Percentiles rank a stretch among this genome's conserved stretches.
Conservation (phyloP, 2,113 vertebrate species). For the Jacana jacana region DNA sequence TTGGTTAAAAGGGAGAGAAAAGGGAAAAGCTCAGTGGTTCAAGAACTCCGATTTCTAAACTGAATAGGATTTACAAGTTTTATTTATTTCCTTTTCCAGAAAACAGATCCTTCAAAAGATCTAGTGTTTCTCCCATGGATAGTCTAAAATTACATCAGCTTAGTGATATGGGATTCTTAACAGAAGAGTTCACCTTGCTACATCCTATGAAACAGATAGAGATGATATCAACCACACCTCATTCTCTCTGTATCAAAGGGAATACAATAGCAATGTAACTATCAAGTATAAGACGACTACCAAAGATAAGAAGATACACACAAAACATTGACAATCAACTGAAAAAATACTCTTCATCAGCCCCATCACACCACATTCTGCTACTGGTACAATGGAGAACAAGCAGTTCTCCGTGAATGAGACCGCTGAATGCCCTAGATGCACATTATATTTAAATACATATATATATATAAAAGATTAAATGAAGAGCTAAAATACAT, state of each 20-base stretch:
- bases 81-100: not conserved
- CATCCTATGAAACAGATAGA: fast-evolving
- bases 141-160: not conserved
- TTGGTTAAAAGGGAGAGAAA: not conserved
- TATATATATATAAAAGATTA: not conserved
- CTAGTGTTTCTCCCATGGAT: not conserved
- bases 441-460: not conserved
- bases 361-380: not conserved
- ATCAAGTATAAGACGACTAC: not conserved
- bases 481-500: not conserved
- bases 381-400: fast-evolving
- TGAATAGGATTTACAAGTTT: not conserved
- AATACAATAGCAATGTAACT: not conserved
- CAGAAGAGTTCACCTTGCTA: not conserved
- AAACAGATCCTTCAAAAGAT: not conserved
- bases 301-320: not conserved
- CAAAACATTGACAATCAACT: not conserved
- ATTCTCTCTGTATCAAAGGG: not conserved
- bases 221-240: not conserved
- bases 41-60: not conserved
- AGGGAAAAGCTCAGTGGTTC: not conserved
- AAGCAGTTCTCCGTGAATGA: too few relatives aligned
- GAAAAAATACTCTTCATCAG: not conserved
- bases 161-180: not conserved
- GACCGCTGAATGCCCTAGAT: not conserved